A percentile compares a stretch with the other conserved stretches of the same genome.
phyloP scores from a whole-genome alignment of 2,797 vertebrate species.

The Sebastes paucispinis region DNA sequence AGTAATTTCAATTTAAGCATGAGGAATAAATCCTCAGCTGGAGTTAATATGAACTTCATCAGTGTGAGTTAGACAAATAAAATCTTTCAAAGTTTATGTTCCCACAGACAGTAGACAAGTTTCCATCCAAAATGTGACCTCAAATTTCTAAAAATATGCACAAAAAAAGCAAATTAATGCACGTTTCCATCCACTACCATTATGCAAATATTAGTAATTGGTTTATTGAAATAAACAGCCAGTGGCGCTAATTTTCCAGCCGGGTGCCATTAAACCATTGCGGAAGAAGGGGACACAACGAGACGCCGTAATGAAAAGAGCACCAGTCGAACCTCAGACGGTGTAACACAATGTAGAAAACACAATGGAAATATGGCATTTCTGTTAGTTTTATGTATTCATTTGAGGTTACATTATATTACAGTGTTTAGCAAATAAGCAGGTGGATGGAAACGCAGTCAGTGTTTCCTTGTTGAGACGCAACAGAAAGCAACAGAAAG shows the following conservation, averaged over 20 bases:
- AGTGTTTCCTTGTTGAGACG: neutral
- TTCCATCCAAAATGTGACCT: neutral
- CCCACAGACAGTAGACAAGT: neutral
- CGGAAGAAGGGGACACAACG: neutral
- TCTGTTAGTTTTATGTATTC: neutral
- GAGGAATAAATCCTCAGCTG: neutral
- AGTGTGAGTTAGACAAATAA: neutral
- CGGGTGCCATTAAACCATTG: neutral
- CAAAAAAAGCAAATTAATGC: neutral
- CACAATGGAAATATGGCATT: neutral
- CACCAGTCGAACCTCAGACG: neutral
- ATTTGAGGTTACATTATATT: neutral
- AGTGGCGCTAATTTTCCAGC: neutral
- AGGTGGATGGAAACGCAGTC: neutral
- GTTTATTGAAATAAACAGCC: neutral
- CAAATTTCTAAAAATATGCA: neutral
- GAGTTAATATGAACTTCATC: neutral
- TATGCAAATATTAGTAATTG: neutral
- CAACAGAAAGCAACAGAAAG: neutral
- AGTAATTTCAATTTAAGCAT: neutral
- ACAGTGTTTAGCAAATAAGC: too few species aligned
- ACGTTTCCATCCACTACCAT: neutral
- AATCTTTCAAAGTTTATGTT: neutral
- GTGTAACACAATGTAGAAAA: neutral
- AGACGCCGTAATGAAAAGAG: neutral